Evolutionary conservation across 2,888 invertebrate species (phyloP).

Genomic region (Apamea sordens): DNA sequence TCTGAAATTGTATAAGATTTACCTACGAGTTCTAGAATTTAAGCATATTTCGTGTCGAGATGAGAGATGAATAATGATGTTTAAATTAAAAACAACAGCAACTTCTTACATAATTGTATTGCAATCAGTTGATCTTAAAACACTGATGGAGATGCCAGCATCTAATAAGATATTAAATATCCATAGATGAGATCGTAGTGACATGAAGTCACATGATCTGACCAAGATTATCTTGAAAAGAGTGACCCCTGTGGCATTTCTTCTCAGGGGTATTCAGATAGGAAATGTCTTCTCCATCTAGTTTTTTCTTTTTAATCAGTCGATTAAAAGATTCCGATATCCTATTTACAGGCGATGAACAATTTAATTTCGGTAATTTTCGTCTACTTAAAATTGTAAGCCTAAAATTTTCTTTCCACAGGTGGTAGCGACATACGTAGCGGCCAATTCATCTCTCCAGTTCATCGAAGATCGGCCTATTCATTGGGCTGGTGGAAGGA

Average conservation of each 20-base stretch:
- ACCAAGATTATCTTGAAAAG: neutral
- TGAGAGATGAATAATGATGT: neutral
- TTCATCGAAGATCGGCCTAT: conserved; percentile 93
- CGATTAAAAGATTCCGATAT: neutral
- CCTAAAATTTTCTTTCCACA: conserved; percentile 77
- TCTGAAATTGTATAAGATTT: neutral
- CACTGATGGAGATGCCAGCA: neutral
- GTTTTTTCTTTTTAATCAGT: neutral
- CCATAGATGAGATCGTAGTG: neutral
- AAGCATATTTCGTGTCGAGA: neutral
- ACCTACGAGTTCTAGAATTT: neutral
- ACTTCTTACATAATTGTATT: neutral
- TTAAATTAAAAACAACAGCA: neutral
- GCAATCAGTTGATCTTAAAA: neutral
- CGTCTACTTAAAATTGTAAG: neutral
- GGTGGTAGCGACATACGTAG: conserved; percentile 98
- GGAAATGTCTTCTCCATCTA: neutral
- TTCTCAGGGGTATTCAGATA: neutral
- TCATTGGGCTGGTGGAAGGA: conserved; percentile 96
- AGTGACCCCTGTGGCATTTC: neutral
- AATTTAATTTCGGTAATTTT: neutral
- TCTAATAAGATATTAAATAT: neutral
- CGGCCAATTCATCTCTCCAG: conserved; percentile 93
- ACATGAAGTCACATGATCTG: neutral
- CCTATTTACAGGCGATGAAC: neutral